These are phyloP conservation scores for Cosmia pyralina DNA, from an alignment of 2,888 invertebrate species.

Conservation along the genomic window DNA sequence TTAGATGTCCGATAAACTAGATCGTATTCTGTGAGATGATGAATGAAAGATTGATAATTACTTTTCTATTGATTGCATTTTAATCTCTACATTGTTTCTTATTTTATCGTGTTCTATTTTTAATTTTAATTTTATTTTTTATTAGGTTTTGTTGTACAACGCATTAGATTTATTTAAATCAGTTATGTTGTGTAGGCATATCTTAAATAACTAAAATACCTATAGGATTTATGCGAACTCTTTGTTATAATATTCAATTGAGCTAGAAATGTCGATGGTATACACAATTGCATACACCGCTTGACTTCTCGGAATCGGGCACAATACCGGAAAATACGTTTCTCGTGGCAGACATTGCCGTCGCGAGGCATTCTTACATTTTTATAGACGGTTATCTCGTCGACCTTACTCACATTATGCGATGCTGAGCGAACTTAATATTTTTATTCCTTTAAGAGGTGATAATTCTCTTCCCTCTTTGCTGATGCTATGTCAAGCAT, in stretches of 20 bases:
- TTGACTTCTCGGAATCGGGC: neutral
- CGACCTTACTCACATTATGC: neutral
- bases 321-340: conserved; percentile 29
- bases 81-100: too few species aligned
- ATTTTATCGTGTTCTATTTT: too few species aligned
- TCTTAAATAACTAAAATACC: too few species aligned
- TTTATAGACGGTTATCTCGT: neutral
- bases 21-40: too few species aligned
- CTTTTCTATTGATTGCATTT: too few species aligned
- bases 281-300: conserved; percentile 17
- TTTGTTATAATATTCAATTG: neutral
- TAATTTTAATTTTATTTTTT: too few species aligned
- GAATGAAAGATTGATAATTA: too few species aligned
- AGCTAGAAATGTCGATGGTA: neutral
- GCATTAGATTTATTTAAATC: too few species aligned
- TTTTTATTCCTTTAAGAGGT: conserved; percentile 16
- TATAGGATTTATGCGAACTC: neutral
- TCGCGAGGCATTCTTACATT: conserved; percentile 1
- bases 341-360: neutral
- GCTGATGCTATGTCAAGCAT: neutral
- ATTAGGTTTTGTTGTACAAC: too few species aligned
- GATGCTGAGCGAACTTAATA: conserved; percentile 4
- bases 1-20: neutral
- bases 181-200: too few species aligned
- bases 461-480: neutral